These are phyloP conservation scores for Vanessa atalanta DNA, from an alignment of 1,140 invertebrate genomes.

Conservation along the genomic window DNA sequence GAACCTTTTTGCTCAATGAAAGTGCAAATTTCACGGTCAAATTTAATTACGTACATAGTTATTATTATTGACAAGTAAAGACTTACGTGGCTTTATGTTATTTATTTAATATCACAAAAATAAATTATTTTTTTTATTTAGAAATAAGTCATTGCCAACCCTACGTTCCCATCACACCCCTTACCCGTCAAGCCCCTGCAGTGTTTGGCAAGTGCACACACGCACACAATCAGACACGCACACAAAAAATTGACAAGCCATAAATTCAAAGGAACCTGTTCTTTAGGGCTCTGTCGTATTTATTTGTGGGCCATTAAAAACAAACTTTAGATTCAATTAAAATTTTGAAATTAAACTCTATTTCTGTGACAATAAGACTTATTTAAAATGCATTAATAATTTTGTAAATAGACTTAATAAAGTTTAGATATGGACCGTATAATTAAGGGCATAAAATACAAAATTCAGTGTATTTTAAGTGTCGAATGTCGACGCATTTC, in stretches of 20 bases:
- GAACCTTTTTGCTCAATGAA: no score
- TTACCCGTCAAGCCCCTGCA: conserved; percentile 57
- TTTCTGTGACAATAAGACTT: background rate
- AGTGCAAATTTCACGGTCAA: no score
- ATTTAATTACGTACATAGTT: no score
- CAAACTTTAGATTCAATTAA: background rate
- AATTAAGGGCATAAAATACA: conserved; percentile 7
- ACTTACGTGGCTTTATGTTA: background rate
- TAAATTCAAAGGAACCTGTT: conserved; percentile 75
- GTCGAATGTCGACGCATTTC: conserved; percentile 4
- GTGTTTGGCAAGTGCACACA: conserved; percentile 60
- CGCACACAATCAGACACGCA: conserved; percentile 49
- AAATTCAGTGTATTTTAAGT: background rate
- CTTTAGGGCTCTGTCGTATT: conserved; percentile 53
- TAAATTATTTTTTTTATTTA: background rate
- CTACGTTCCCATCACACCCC: conserved; percentile 50
- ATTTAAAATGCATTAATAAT: background rate
- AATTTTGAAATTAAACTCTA: background rate
- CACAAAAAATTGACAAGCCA: conserved; percentile 60
- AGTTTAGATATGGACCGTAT: conserved; percentile 14
- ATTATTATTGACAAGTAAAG: no score
- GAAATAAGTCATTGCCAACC: conserved; percentile 12
- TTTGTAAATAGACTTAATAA: background rate
- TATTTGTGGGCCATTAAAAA: conserved; percentile 33
- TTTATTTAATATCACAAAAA: conserved; percentile 4